A percentile compares a stretch with the other conserved stretches of the same genome.
Conservation (phyloP, 2,797 vertebrate genomes). For the Tangara arthus region DNA sequence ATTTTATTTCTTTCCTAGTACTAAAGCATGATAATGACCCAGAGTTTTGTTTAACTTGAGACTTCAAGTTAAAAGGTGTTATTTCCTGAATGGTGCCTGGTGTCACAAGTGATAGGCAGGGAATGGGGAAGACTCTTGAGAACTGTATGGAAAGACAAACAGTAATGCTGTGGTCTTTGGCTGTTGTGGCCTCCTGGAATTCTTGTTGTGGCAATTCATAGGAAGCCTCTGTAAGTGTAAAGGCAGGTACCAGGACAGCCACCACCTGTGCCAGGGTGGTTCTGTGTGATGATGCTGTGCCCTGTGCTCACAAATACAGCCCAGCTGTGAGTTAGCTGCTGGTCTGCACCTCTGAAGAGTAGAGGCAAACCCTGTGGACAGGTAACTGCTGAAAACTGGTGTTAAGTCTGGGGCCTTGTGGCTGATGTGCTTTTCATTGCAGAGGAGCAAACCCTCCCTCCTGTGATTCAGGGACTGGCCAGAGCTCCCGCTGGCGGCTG, state of each 20-base stretch:
- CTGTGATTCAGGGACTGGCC: conserved; percentile 74
- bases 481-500: conserved; percentile 81
- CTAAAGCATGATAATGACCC: background rate
- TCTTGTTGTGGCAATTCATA: background rate
- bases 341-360: background rate
- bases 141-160: background rate
- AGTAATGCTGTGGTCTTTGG: background rate
- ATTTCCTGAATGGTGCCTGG: background rate
- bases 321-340: background rate
- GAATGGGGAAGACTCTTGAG: background rate
- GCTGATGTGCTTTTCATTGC: background rate
- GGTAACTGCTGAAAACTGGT: background rate
- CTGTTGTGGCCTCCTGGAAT: background rate
- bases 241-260: background rate
- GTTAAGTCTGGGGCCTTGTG: background rate
- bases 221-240: background rate
- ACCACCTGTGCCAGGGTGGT: background rate
- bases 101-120: background rate
- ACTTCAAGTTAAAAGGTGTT: background rate
- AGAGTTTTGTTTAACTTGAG: background rate
- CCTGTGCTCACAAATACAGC: background rate
- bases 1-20: background rate
- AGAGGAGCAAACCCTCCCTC: conserved; percentile 77
- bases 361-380: background rate
- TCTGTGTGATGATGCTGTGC: background rate